A percentile compares a stretch with the other conserved stretches of the same genome.
phyloP scores from a whole-genome alignment of 2,113 vertebrate genomes.

The Corythoichthys intestinalis region DNA sequence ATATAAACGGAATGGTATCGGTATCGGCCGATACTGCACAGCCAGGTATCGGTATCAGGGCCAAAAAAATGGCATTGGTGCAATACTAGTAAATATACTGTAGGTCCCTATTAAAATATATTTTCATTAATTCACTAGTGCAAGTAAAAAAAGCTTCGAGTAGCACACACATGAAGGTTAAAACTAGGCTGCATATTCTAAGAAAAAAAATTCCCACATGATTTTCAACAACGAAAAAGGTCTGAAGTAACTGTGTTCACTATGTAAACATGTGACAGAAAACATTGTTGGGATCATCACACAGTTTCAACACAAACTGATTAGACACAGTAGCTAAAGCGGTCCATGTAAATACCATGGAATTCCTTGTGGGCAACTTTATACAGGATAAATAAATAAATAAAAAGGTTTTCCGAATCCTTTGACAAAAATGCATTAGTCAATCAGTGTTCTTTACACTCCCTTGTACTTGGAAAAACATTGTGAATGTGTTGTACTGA shows the following conservation, averaged over 20 bases:
- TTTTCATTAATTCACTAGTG: neutral
- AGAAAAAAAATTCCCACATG: conserved; percentile 46
- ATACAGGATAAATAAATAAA: neutral
- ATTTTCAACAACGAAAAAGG: conserved; percentile 13
- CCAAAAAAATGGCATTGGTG: too few species aligned
- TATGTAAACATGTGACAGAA: conserved; percentile 14
- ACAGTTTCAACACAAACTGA: neutral
- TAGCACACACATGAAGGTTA: conserved; percentile 13
- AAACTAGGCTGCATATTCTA: conserved; percentile 6
- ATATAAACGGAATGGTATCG: too few species aligned
- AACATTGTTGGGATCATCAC: conserved; percentile 7
- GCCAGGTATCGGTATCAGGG: too few species aligned
- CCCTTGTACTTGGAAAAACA: neutral
- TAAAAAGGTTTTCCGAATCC: neutral
- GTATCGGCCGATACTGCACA: too few species aligned
- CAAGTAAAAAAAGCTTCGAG: too few species aligned
- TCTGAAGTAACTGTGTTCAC: conserved; percentile 52
- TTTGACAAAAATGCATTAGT: neutral
- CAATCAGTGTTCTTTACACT: neutral
- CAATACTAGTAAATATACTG: neutral
- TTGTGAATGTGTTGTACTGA: neutral
- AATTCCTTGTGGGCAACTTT: neutral
- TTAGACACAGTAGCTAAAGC: too few species aligned
- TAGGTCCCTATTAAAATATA: neutral
- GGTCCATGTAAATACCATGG: neutral